Evolutionary conservation across 1,140 invertebrate species (phyloP).

Genomic region (Lethocerus indicus): DNA sequence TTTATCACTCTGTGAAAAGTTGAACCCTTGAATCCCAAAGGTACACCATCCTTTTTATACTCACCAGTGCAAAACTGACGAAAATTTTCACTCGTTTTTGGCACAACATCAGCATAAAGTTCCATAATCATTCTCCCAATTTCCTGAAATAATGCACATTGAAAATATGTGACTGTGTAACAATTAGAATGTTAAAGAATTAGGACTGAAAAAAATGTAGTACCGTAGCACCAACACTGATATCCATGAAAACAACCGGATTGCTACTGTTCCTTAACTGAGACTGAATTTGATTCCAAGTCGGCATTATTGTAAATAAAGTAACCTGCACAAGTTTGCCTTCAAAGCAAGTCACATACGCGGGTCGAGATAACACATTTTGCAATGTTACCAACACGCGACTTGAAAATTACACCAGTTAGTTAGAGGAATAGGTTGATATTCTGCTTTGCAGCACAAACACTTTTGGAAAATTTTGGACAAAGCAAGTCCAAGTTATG

Average conservation of each 20-base stretch:
- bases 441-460: too few relatives aligned
- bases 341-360: too few relatives aligned
- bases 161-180: too few relatives aligned
- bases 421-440: too few relatives aligned
- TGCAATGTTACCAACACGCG: too few relatives aligned
- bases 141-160: constrained; percentile 27
- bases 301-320: constrained; percentile 70
- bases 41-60: constrained; percentile 77
- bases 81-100: constrained; percentile 97
- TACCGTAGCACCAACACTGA: constrained; percentile 46
- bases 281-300: constrained; percentile 83
- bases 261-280: constrained; percentile 82
- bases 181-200: too few relatives aligned
- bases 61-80: constrained; percentile 97
- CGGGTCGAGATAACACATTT: too few relatives aligned
- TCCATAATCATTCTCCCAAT: constrained; percentile 94
- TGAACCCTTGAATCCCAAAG: constrained; percentile 88
- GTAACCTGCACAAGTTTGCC: too few relatives aligned
- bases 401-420: too few relatives aligned
- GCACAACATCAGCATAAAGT: constrained; percentile 89
- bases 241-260: constrained; percentile 79
- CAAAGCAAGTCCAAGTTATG: too few relatives aligned
- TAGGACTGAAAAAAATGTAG: background rate
- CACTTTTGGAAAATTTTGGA: too few relatives aligned
- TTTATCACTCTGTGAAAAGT: constrained; percentile 98